Evolutionary conservation across 2,113 vertebrate genomes (phyloP), one percentile per base, ranked within the genome.

Genomic region (Mohoua ochrocephala): DNA sequence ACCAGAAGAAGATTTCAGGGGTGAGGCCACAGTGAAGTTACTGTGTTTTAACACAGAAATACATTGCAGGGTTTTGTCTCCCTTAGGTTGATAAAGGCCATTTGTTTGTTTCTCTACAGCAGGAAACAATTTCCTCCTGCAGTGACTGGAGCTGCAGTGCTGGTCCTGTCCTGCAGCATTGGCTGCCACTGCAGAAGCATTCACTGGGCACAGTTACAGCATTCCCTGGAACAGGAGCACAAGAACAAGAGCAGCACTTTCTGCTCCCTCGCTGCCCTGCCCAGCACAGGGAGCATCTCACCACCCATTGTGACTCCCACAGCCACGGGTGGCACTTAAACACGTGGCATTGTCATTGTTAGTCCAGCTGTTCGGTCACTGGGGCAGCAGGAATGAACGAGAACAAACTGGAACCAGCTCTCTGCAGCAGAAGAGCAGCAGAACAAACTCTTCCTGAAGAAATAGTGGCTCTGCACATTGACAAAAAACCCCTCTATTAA

Each of bases 71-170:
- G 44, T 92, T 96, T 90, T 96, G 85, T 93, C 79, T 86, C 76
- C 67, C 73, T 52, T 37, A 5, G 23, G 7, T 22, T 71, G 52
- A 89, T 71, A 96, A 92, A 90, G 69, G 83, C 76, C 77, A 24
- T 27, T 94, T 95, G 80, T 90, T 84, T 42, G 17, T 42, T 69
- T 50, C 63, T 77, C 2, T 77, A 86, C 75, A 91, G 87, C 75
- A 97, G 82, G 69, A 67, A 93, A 91, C 83, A 88, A 93, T 80
- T 64, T 91, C 96, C 79, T 90, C 71, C 80, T 84, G 64, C 85
- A 89, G 68, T 63, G 92, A 80, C 83, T 93, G 83, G 89, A 96
- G 91, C 88, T 93, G 86, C 88, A 95, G 76, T 9, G 82, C 79
- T 96, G 68, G 19, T 86, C 15, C 78, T 56, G 53, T 27, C 85